These are phyloP conservation scores for Nephila pilipes DNA, from an alignment of 1,140 invertebrate genomes.

Conservation along the genomic window DNA sequence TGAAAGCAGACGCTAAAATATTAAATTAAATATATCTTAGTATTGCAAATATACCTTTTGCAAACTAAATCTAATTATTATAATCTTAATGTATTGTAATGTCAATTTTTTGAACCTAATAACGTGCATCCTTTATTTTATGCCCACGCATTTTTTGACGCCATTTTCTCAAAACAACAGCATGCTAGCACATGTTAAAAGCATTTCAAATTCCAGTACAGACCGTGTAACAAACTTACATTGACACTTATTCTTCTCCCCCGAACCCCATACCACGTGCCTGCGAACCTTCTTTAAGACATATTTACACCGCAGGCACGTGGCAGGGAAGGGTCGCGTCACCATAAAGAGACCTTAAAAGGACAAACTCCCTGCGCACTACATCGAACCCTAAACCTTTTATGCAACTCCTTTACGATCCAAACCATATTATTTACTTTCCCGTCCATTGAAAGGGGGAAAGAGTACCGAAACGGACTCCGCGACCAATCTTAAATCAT, in stretches of 20 bases:
- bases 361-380: conserved; percentile 18
- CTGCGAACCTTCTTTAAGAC: background rate
- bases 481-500: conserved; percentile 64
- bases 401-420: conserved; percentile 52
- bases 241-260: background rate
- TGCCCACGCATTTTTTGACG: no score
- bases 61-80: no score
- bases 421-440: conserved; percentile 55
- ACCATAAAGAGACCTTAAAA: conserved; percentile 24
- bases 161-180: no score
- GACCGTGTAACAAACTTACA: background rate
- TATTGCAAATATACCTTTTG: no score
- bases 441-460: conserved; percentile 20
- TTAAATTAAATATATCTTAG: no score
- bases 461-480: conserved; percentile 24
- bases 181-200: no score
- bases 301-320: conserved; percentile 5
- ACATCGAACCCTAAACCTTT: conserved; percentile 45
- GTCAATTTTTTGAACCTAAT: no score
- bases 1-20: no score
- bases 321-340: background rate
- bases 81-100: no score
- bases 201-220: background rate
- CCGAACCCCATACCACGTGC: background rate
- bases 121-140: no score